Percentiles rank a stretch among this genome's conserved stretches.
These are phyloP conservation scores for Lasioglossum figueresi DNA, from an alignment of 2,888 invertebrate species.

Conservation along the genomic window DNA sequence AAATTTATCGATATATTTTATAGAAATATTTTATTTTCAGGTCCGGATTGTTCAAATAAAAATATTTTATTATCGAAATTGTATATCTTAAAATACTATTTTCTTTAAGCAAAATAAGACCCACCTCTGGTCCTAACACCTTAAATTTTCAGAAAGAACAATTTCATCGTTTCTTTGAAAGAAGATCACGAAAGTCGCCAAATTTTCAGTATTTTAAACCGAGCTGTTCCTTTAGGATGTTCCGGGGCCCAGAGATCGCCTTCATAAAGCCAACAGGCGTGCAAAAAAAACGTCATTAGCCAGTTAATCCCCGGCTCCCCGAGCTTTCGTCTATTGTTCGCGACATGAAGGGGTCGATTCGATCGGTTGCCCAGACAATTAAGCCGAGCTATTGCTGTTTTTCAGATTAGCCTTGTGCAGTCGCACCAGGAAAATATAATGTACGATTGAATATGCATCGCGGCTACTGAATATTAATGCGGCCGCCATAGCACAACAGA, in stretches of 20 bases:
- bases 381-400: slow-evolving; percentile 11
- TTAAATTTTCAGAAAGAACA: background rate
- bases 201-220: background rate
- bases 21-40: no score
- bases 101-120: no score
- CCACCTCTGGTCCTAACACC: background rate
- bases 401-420: slow-evolving; percentile 30
- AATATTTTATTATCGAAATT: no score
- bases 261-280: background rate
- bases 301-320: background rate
- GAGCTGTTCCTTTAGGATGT: background rate
- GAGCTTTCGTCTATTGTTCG: slow-evolving; percentile 8
- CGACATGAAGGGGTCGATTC: background rate
- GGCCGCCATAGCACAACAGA: background rate
- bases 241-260: background rate
- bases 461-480: slow-evolving; percentile 41
- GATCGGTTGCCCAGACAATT: background rate
- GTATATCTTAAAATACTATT: no score
- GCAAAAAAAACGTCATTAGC: slow-evolving; percentile 5
- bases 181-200: background rate
- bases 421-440: slow-evolving; percentile 26
- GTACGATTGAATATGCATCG: slow-evolving; percentile 38
- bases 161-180: background rate
- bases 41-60: no score
- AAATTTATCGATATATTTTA: no score